A percentile compares a stretch with the other conserved stretches of the same genome.
phyloP scores from a whole-genome alignment of 2,113 vertebrate genomes.

The Platysternon megacephalum region DNA sequence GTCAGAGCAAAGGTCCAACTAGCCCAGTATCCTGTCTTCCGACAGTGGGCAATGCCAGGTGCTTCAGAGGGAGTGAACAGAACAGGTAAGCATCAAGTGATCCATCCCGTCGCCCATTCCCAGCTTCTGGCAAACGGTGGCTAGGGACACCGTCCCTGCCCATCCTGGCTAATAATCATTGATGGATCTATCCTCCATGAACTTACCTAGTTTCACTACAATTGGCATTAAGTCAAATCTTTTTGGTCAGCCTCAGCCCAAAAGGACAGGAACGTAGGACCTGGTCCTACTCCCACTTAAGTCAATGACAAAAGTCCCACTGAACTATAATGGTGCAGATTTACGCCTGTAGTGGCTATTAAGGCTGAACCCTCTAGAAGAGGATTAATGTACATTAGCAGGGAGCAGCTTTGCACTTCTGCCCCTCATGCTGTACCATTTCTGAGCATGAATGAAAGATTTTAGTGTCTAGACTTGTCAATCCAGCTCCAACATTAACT shows the following conservation, averaged over 20 bases:
- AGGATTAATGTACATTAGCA: not conserved
- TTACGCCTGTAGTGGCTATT: rapidly evolving
- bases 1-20: no score
- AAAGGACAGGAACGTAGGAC: not conserved
- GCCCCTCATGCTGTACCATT: not conserved
- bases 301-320: not conserved
- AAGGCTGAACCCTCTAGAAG: rapidly evolving
- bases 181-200: no score
- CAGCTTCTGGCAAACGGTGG: no score
- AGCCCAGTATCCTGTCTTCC: no score
- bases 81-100: no score
- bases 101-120: no score
- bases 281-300: not conserved
- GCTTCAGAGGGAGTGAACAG: no score
- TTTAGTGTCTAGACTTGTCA: not conserved
- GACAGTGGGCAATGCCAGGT: no score
- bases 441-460: rapidly evolving
- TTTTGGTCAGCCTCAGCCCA: rapidly evolving
- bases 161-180: no score
- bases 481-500: not conserved
- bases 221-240: not conserved
- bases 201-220: not conserved
- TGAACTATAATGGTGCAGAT: rapidly evolving
- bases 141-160: no score
- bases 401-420: not conserved